A percentile compares a stretch with the other conserved stretches of the same genome.
phyloP scores from a whole-genome alignment of 2,888 invertebrate genomes.

The Boloria euphrosyne region DNA sequence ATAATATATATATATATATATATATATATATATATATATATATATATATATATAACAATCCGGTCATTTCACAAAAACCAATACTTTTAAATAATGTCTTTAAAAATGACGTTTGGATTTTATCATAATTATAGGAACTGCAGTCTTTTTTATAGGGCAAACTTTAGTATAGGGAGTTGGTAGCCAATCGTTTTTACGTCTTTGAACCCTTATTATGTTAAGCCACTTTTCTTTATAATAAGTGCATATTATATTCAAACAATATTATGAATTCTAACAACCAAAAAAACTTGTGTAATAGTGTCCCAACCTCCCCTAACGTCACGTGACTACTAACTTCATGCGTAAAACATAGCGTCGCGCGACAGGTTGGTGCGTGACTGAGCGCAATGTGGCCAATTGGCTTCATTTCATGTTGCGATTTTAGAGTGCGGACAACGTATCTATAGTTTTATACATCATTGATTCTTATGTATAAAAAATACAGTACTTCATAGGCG shows the following conservation, averaged over 20 bases:
- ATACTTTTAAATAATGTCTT: background rate
- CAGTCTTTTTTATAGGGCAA: constrained; percentile 36
- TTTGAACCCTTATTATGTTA: constrained; percentile 27
- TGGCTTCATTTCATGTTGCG: background rate
- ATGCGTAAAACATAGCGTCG: background rate
- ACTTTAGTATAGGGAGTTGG: constrained; percentile 32
- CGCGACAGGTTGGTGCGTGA: background rate
- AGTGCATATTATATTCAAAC: background rate
- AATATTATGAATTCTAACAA: background rate
- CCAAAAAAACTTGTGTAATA: background rate
- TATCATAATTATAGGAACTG: constrained; percentile 25
- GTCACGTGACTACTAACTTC: background rate
- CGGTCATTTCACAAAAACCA: background rate
- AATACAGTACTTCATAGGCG: too few relatives aligned
- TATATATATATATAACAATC: background rate
- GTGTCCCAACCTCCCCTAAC: too few relatives aligned
- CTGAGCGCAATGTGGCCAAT: background rate
- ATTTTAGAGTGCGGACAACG: background rate
- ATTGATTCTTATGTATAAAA: too few relatives aligned
- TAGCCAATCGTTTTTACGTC: constrained; percentile 39
- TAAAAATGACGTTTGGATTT: background rate
- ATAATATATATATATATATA: background rate
- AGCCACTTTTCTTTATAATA: constrained; percentile 5
- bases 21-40: background rate
- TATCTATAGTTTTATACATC: background rate